These are phyloP conservation scores for Diplosoma virens DNA, from an alignment of 23 tunicate species.

Conservation along the genomic window DNA sequence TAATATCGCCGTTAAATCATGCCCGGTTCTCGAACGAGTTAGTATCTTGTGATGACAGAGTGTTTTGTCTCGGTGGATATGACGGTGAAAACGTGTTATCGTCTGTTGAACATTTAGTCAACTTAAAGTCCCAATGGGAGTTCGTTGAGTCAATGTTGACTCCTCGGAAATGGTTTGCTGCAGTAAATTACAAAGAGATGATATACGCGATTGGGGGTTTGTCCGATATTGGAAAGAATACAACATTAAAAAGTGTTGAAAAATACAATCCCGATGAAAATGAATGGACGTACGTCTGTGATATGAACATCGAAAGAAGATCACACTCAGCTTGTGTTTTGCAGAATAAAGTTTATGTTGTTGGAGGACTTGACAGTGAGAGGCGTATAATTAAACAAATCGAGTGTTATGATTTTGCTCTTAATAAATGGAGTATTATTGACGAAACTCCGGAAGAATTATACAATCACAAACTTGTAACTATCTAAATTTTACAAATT, in stretches of 20 bases:
- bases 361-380: background rate
- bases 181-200: background rate
- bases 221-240: background rate
- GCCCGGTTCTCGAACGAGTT: background rate
- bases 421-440: background rate
- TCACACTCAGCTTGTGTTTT: slow-evolving; percentile 2
- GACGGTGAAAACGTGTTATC: background rate
- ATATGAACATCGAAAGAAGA: background rate
- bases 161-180: slow-evolving; percentile 2
- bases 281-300: background rate
- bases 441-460: background rate
- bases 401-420: background rate
- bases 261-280: background rate
- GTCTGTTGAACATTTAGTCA: background rate
- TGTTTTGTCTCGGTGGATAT: background rate
- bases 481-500: background rate
- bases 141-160: background rate
- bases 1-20: background rate
- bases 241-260: background rate
- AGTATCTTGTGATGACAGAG: background rate
- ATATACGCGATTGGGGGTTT: background rate
- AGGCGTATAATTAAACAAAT: background rate
- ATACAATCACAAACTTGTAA: background rate
- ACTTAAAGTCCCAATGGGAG: background rate
- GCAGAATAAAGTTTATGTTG: background rate